Conservation (phyloP, 2,888 invertebrate genomes). For the Nephrotoma appendiculata region DNA sequence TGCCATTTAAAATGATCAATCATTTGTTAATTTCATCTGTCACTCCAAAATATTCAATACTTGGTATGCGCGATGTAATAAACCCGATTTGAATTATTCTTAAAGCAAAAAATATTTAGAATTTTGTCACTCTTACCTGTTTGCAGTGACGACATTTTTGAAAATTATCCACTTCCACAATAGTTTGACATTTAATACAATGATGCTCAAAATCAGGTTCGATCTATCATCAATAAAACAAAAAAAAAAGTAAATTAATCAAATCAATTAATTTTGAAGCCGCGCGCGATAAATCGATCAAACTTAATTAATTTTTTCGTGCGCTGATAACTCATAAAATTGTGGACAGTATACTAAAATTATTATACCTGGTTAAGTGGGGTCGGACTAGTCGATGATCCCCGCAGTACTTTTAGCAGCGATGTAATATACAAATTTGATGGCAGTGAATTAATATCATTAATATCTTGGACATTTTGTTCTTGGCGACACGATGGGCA, state of each 20-base stretch:
- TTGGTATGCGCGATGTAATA: not conserved
- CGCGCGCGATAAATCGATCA: not conserved
- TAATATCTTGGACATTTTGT: slow-evolving; percentile 33
- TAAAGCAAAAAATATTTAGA: not conserved
- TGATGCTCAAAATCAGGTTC: slow-evolving; percentile 12
- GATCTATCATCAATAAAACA: not conserved
- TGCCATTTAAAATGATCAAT: not conserved
- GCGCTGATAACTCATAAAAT: not conserved
- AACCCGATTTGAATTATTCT: not conserved
- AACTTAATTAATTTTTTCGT: not conserved
- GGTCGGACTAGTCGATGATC: not conserved
- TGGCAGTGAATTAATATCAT: slow-evolving; percentile 41
- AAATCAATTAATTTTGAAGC: not conserved
- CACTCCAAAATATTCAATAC: not conserved
- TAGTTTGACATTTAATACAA: slow-evolving; percentile 30
- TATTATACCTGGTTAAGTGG: not conserved
- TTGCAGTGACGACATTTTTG: slow-evolving; percentile 43
- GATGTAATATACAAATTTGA: slow-evolving; percentile 52
- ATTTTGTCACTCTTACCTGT: slow-evolving; percentile 32
- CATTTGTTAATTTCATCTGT: not conserved
- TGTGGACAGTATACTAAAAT: not conserved
- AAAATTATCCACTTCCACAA: slow-evolving; percentile 19
- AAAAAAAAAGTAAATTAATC: not conserved
- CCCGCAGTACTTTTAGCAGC: slow-evolving; percentile 37
- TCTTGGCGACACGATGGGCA: slow-evolving; percentile 42